Evolutionary conservation across 1,140 invertebrate species (phyloP).

Genomic region (Calliphora vicina): DNA sequence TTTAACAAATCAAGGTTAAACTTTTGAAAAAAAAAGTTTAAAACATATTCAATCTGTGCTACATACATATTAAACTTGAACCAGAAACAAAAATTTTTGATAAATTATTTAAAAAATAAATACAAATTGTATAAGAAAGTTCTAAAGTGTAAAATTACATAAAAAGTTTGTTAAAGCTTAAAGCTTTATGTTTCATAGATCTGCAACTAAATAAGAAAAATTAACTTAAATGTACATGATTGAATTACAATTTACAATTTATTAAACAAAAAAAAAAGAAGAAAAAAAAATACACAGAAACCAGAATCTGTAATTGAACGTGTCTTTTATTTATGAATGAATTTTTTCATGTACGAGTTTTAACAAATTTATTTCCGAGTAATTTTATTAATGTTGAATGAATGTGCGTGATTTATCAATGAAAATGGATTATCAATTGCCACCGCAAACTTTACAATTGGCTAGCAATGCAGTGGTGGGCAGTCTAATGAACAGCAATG

Average conservation of each 20-base stretch:
- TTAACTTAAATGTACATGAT: too few species aligned
- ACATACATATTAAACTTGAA: too few species aligned
- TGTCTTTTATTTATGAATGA: conserved; percentile 28
- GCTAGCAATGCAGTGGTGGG: conserved; percentile 17
- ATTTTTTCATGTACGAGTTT: background rate
- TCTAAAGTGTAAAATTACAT: too few species aligned
- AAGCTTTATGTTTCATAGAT: too few species aligned
- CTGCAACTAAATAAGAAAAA: too few species aligned
- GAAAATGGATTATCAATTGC: conserved; percentile 67
- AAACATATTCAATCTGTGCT: background rate
- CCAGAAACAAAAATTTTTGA: background rate
- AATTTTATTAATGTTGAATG: background rate
- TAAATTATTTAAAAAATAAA: background rate
- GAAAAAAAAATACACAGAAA: background rate
- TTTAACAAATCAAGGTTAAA: conserved; percentile 14
- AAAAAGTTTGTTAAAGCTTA: too few species aligned
- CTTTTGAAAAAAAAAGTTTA: background rate
- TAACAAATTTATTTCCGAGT: background rate
- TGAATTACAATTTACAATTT: background rate
- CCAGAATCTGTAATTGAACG: background rate
- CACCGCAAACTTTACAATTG: conserved; percentile 56
- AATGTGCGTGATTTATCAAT: conserved; percentile 42
- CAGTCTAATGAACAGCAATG: conserved; percentile 29
- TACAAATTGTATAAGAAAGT: background rate
- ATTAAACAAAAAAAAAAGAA: background rate